Evolutionary conservation across 2,888 invertebrate genomes (phyloP).

Genomic region (Neocrepidodera transversa): DNA sequence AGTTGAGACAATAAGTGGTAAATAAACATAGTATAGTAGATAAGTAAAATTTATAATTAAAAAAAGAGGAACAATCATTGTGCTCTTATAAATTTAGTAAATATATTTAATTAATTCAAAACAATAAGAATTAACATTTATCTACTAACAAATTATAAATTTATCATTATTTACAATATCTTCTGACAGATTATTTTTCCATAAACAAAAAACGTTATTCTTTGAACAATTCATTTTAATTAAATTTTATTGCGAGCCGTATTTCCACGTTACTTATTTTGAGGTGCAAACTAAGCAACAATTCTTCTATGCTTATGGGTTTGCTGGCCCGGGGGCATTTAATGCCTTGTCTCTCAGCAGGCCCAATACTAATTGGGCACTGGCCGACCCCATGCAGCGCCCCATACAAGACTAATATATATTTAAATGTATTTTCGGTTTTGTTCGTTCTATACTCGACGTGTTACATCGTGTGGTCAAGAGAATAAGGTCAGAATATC

Average conservation of each 20-base stretch:
- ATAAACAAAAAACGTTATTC: too few species aligned
- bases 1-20: too few species aligned
- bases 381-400: conserved; percentile 46
- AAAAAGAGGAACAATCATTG: too few species aligned
- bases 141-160: too few species aligned
- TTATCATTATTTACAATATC: too few species aligned
- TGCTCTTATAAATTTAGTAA: too few species aligned
- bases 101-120: too few species aligned
- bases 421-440: conserved; percentile 41
- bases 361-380: conserved; percentile 59
- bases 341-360: conserved; percentile 60
- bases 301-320: conserved; percentile 2
- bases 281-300: not conserved
- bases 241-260: not conserved
- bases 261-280: not conserved
- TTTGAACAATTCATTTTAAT: not conserved
- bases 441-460: conserved; percentile 15
- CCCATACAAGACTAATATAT: conserved; percentile 41
- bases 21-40: too few species aligned
- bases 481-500: conserved; percentile 12
- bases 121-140: too few species aligned
- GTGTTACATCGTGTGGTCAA: not conserved
- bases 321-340: conserved; percentile 39
- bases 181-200: too few species aligned
- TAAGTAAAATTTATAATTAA: too few species aligned